phyloP scores from a whole-genome alignment of 2,888 invertebrate species.

The Charanyca ferruginea region DNA sequence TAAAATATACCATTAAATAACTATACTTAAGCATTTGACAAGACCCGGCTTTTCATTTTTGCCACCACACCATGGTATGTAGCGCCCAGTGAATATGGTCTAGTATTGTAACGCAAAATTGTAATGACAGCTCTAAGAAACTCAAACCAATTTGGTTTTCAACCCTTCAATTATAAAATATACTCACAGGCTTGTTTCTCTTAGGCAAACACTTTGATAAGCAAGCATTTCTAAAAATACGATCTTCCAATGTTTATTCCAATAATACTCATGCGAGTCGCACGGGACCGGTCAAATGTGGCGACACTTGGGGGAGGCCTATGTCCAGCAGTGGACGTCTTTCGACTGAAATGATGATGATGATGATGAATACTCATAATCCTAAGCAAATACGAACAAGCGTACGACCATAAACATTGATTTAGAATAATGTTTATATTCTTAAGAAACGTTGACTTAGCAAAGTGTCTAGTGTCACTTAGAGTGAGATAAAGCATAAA shows the following conservation, averaged over 20 bases:
- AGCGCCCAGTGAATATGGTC: slow-evolving; percentile 30
- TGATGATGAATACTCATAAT: too few relatives aligned
- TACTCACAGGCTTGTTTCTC: slow-evolving; percentile 24
- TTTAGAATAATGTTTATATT: not conserved
- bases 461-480: not conserved
- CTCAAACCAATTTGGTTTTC: slow-evolving; percentile 20
- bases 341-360: too few relatives aligned
- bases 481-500: not conserved
- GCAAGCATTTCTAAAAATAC: too few relatives aligned
- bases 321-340: too few relatives aligned
- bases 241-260: too few relatives aligned
- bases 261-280: too few relatives aligned
- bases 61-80: not conserved
- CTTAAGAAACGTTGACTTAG: not conserved
- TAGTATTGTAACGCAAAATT: slow-evolving; percentile 8
- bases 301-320: too few relatives aligned
- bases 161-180: slow-evolving; percentile 35
- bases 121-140: slow-evolving; percentile 7
- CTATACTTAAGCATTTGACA: not conserved
- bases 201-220: not conserved
- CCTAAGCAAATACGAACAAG: too few relatives aligned
- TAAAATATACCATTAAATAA: not conserved
- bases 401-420: too few relatives aligned
- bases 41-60: not conserved
- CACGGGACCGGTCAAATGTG: too few relatives aligned